Percentiles rank a stretch among this genome's conserved stretches.
Evolutionary conservation across 1,140 invertebrate species (phyloP).

Genomic region (Arctopsyche grandis): DNA sequence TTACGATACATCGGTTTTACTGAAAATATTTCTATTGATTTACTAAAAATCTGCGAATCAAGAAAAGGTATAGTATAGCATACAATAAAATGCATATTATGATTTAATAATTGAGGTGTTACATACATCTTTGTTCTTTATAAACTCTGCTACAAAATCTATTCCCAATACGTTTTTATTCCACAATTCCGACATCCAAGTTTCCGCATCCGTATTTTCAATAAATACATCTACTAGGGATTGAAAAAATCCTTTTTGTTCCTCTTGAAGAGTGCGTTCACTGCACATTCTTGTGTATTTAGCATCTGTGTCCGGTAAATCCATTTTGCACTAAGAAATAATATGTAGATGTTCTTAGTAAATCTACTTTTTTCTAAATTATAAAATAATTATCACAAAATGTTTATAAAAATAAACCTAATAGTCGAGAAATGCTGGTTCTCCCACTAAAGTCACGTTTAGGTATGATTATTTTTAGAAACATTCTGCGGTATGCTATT

Average conservation of each 20-base stretch:
- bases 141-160: slow-evolving; percentile 33
- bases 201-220: slow-evolving; percentile 26
- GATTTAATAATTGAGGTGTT: neutral
- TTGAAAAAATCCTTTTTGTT: slow-evolving; percentile 46
- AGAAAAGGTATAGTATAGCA: neutral
- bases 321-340: slow-evolving; percentile 28
- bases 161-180: slow-evolving; percentile 28
- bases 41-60: slow-evolving; percentile 7
- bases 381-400: no score
- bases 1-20: slow-evolving; percentile 13
- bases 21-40: slow-evolving; percentile 4
- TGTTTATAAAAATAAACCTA: no score
- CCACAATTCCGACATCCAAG: slow-evolving; percentile 43
- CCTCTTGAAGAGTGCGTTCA: slow-evolving; percentile 47
- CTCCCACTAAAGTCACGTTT: no score
- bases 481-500: no score
- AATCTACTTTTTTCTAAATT: no score
- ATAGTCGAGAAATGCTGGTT: no score
- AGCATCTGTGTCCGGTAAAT: slow-evolving; percentile 37
- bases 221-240: slow-evolving; percentile 32
- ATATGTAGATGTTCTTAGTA: neutral
- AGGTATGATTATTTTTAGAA: no score
- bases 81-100: neutral
- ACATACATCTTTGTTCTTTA: slow-evolving; percentile 42
- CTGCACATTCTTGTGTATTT: slow-evolving; percentile 44